Percentiles rank a stretch among this genome's conserved stretches.
Evolutionary conservation across 1,140 invertebrate species (phyloP).

Genomic region (Lucilia sericata): DNA sequence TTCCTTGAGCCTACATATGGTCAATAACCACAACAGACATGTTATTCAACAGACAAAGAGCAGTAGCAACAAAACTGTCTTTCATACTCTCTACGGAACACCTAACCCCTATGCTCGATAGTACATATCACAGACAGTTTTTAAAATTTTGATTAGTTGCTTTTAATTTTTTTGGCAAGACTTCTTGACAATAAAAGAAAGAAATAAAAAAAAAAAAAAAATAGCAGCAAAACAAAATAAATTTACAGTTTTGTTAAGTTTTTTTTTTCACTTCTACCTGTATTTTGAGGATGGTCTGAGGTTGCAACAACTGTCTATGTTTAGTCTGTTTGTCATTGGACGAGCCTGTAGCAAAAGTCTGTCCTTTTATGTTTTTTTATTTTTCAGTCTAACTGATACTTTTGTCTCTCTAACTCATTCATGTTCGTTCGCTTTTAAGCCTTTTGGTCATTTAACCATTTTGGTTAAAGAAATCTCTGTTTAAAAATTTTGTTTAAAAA

Average conservation of each 20-base stretch:
- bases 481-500: background rate
- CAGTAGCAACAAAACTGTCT: background rate
- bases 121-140: background rate
- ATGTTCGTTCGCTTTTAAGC: background rate
- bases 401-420: background rate
- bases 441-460: background rate
- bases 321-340: background rate
- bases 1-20: slow-evolving; percentile 63
- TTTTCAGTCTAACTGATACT: background rate
- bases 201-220: no score
- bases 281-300: background rate
- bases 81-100: background rate
- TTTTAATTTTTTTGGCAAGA: slow-evolving; percentile 16
- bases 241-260: background rate
- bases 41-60: background rate
- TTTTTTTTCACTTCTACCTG: background rate
- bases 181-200: background rate
- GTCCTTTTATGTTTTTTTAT: background rate
- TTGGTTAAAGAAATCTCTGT: background rate
- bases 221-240: background rate
- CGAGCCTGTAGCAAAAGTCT: background rate
- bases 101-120: background rate
- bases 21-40: slow-evolving; percentile 25
- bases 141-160: background rate
- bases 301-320: no score